phyloP scores from a whole-genome alignment of 2,113 vertebrate species.

The Nycticryphes semicollaris region DNA sequence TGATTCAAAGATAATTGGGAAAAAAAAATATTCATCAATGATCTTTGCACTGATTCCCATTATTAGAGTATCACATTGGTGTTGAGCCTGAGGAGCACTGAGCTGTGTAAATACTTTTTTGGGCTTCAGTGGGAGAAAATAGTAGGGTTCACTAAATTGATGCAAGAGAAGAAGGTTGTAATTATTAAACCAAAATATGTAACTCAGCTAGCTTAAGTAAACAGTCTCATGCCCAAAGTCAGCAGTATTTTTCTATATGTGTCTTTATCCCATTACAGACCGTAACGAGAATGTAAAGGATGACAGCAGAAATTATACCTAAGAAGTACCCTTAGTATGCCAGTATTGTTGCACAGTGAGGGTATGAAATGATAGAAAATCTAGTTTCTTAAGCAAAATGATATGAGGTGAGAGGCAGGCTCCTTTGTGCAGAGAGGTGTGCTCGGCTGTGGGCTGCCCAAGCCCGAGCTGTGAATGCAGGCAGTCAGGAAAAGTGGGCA shows the following conservation, averaged over 20 bases:
- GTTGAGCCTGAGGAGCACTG: neutral
- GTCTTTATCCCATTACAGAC: neutral
- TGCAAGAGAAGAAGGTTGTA: neutral
- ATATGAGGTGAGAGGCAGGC: neutral
- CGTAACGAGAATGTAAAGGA: neutral
- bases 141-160: slow-evolving; percentile 17
- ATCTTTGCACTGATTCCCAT: neutral
- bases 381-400: neutral
- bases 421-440: neutral
- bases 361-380: neutral
- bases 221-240: slow-evolving; percentile 3
- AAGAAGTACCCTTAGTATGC: neutral
- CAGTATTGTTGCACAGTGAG: neutral
- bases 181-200: slow-evolving; percentile 62
- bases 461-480: neutral
- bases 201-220: slow-evolving; percentile 24
- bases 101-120: slow-evolving; percentile 26
- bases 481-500: neutral
- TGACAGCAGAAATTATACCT: neutral
- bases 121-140: slow-evolving; percentile 40
- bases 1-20: neutral
- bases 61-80: neutral
- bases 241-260: neutral
- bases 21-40: neutral
- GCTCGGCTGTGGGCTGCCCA: neutral